Percentiles rank a stretch among this genome's conserved stretches.
Evolutionary conservation across 2,797 vertebrate genomes (phyloP).

Genomic region (Chrysolophus pictus): DNA sequence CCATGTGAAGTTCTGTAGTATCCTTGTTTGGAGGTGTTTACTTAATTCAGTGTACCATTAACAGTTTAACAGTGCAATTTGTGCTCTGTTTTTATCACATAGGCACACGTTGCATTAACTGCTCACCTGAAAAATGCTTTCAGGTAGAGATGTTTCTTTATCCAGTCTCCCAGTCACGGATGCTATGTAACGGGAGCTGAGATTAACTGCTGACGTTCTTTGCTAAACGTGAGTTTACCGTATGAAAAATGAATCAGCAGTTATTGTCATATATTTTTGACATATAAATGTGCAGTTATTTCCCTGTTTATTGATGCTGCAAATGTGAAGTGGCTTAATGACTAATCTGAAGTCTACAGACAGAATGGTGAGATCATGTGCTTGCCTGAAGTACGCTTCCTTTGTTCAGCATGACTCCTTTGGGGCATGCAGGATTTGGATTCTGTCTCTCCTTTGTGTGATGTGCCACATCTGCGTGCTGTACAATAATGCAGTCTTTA

Average conservation of each 20-base stretch:
- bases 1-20: background rate
- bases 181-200: background rate
- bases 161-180: background rate
- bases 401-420: constrained; percentile 23
- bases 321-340: constrained; percentile 44
- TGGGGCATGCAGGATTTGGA: background rate
- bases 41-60: background rate
- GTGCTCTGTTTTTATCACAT: background rate
- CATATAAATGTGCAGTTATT: background rate
- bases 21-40: constrained; percentile 1
- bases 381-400: constrained; percentile 13
- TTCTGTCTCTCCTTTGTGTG: background rate
- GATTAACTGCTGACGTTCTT: background rate
- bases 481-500: background rate
- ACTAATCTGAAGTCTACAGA: constrained; percentile 35
- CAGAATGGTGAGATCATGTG: constrained; percentile 16
- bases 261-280: too few species aligned
- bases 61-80: background rate
- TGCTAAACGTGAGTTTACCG: constrained; percentile 3
- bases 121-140: constrained; percentile 17
- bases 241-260: constrained; percentile 30
- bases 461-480: background rate
- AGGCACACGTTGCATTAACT: background rate
- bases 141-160: background rate
- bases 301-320: constrained; percentile 13